Conservation (phyloP, 2,888 invertebrate species). For the Philhelius pedissequus region DNA sequence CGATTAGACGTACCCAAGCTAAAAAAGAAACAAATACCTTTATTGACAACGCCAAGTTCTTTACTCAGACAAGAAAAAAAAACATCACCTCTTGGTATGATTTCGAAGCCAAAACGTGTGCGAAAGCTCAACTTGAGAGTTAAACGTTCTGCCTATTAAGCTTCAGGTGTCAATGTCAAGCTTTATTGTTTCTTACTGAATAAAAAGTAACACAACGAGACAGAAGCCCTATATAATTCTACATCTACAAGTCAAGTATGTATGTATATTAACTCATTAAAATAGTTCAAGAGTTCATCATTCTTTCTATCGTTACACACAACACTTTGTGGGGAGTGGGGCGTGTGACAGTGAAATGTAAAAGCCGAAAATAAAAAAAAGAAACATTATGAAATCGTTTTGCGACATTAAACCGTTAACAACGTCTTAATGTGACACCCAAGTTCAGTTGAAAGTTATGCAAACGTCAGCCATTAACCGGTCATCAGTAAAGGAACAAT, state of each 20-base stretch:
- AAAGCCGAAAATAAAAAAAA: background rate
- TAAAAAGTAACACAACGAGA: background rate
- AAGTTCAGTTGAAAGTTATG: constrained; percentile 2
- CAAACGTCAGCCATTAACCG: background rate
- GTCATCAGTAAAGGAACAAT: background rate
- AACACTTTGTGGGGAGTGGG: background rate
- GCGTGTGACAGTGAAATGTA: no score
- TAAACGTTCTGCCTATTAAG: no score
- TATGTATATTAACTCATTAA: background rate
- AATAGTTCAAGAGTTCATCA: constrained; percentile 10
- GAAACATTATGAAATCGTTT: constrained; percentile 25
- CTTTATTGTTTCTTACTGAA: background rate
- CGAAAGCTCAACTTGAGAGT: no score
- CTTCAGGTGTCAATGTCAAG: background rate
- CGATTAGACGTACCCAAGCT: no score
- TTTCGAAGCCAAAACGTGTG: no score
- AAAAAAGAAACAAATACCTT: no score
- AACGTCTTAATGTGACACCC: background rate
- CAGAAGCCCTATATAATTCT: background rate
- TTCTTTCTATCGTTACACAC: background rate
- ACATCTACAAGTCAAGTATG: no score
- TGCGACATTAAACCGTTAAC: constrained; percentile 8
- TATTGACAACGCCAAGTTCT: no score
- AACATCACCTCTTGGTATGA: no score
- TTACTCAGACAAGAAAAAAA: no score